A percentile compares a stretch with the other conserved stretches of the same genome.
phyloP scores from a whole-genome alignment of 2,113 vertebrate species.

The Phainopepla nitens region DNA sequence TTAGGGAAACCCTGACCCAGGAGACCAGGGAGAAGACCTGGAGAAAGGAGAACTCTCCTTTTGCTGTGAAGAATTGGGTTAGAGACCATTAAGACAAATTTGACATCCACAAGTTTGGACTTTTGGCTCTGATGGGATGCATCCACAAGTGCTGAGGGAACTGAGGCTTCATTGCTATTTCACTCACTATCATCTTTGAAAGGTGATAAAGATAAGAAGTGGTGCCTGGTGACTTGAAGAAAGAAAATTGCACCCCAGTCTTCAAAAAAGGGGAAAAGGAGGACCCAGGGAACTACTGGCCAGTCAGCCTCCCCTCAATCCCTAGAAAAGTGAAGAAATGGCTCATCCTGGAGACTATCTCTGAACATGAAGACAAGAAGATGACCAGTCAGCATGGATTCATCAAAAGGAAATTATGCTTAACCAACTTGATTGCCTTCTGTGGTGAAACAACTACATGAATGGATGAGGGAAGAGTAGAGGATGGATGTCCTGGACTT shows the following conservation, averaged over 20 bases:
- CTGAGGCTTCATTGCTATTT: not conserved
- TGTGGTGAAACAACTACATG: not conserved
- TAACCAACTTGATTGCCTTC: not conserved
- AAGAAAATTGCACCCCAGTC: not conserved
- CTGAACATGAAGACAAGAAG: not conserved
- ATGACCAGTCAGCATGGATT: not conserved
- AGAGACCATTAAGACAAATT: not conserved
- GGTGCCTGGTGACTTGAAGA: accelerated
- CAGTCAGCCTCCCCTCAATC: not conserved
- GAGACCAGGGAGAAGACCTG: not conserved
- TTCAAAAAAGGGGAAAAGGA: not conserved
- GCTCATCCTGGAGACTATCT: not conserved
- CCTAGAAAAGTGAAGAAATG: not conserved
- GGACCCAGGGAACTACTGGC: not conserved
- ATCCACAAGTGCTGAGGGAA: not conserved
- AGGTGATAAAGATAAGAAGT: not conserved
- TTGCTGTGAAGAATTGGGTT: not conserved
- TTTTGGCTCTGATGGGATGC: not conserved
- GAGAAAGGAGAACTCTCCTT: not conserved
- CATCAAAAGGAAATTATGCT: not conserved
- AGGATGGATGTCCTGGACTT: not conserved
- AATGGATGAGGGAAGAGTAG: not conserved
- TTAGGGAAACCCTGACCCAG: not conserved
- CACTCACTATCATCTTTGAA: not conserved
- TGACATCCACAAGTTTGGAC: not conserved